Evolutionary conservation across 2,888 invertebrate species (phyloP).

Genomic region (Mellilla xanthometata): DNA sequence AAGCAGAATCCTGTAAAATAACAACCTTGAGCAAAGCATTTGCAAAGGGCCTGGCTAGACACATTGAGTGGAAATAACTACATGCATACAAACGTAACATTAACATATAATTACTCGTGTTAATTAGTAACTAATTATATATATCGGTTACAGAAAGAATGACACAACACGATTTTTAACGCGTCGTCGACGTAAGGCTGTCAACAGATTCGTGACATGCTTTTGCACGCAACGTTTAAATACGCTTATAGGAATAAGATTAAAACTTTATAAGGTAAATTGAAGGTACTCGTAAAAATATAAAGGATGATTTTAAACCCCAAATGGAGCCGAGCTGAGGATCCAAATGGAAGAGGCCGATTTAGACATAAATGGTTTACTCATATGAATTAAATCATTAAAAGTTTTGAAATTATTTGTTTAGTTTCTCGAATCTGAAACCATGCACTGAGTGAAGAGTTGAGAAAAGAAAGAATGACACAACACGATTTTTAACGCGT

Average conservation of each 20-base stretch:
- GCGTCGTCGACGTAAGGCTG: constrained; percentile 41
- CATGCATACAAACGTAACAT: constrained; percentile 26
- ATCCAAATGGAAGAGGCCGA: too few species aligned
- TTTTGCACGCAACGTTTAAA: background rate
- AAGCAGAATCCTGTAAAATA: background rate
- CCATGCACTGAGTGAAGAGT: too few species aligned
- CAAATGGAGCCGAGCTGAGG: too few species aligned
- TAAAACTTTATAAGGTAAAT: too few species aligned
- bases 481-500: constrained; percentile 34
- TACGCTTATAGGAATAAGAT: too few species aligned
- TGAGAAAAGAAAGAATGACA: constrained; percentile 38
- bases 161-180: constrained; percentile 36
- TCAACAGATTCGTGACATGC: constrained; percentile 28
- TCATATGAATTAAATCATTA: too few species aligned
- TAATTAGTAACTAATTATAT: constrained; percentile 29
- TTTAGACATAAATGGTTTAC: too few species aligned
- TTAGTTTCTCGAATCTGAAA: too few species aligned
- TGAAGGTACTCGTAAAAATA: too few species aligned
- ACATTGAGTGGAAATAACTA: constrained; percentile 14
- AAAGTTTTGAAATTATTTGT: too few species aligned
- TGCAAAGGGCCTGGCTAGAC: background rate
- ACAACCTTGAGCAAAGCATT: background rate
- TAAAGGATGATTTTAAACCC: too few species aligned
- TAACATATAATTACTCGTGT: constrained; percentile 23
- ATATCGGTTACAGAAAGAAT: constrained; percentile 38